These are phyloP conservation scores for Harpalus rubripes DNA, from an alignment of 2,888 invertebrate species.

Conservation along the genomic window DNA sequence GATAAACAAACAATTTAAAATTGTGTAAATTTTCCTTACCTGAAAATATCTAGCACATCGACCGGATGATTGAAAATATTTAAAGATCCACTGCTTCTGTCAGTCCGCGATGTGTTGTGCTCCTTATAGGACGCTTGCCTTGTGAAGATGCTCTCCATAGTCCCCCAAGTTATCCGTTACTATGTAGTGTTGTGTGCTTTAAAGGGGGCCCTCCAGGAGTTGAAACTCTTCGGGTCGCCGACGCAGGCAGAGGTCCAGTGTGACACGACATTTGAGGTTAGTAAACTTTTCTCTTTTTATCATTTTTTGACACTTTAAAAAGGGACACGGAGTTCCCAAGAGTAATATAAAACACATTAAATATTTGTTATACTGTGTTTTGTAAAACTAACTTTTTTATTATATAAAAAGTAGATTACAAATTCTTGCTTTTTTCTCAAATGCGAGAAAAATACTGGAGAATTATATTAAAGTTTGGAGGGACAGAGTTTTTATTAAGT, in stretches of 20 bases:
- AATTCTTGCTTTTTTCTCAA: slow-evolving; percentile 24
- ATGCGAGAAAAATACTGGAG: slow-evolving; percentile 30
- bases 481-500: no score
- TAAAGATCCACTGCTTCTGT: slow-evolving; percentile 42
- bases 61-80: slow-evolving; percentile 45
- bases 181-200: slow-evolving; percentile 69
- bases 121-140: slow-evolving; percentile 23
- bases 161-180: slow-evolving; percentile 50
- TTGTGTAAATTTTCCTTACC: slow-evolving; percentile 1
- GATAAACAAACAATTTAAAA: slow-evolving; percentile 11
- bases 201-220: slow-evolving; percentile 93
- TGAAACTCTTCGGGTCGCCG: slow-evolving; percentile 91
- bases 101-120: slow-evolving; percentile 33
- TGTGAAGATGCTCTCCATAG: slow-evolving; percentile 54
- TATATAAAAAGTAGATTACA: slow-evolving; percentile 27
- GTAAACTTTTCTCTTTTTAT: slow-evolving; percentile 74
- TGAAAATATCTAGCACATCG: slow-evolving; percentile 44
- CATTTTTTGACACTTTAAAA: slow-evolving; percentile 51
- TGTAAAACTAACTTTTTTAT: slow-evolving; percentile 41
- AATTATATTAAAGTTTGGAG: slow-evolving; percentile 31
- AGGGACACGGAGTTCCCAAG: slow-evolving; percentile 17
- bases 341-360: slow-evolving; percentile 48
- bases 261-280: slow-evolving; percentile 89
- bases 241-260: slow-evolving; percentile 91
- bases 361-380: slow-evolving; percentile 51